Percentiles rank a stretch among this genome's conserved stretches.
Conservation (phyloP, 2,888 invertebrate genomes). For the Priocnemis perturbator region DNA sequence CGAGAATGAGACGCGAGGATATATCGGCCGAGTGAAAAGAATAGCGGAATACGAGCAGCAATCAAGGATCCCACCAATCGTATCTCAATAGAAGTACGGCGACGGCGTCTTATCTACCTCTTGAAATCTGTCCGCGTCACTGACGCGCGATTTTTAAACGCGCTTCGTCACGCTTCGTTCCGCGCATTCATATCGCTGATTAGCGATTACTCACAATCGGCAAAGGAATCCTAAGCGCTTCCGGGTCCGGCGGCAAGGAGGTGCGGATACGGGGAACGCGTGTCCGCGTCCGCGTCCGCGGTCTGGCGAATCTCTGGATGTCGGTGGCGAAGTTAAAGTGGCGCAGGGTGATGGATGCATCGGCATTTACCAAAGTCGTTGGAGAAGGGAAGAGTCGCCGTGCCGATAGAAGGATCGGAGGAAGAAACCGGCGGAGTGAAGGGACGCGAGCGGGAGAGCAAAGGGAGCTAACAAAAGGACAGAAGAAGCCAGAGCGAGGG, state of each 20-base stretch:
- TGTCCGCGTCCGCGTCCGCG: background rate
- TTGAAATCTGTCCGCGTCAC: too few relatives aligned
- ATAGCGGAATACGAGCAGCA: too few relatives aligned
- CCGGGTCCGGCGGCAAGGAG: background rate
- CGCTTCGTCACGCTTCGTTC: background rate
- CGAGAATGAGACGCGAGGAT: too few relatives aligned
- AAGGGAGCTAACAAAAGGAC: background rate
- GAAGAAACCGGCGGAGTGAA: conserved; percentile 23
- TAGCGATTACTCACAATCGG: background rate
- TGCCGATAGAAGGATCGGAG: conserved; percentile 20
- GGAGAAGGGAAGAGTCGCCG: conserved; percentile 10
- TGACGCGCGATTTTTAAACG: background rate
- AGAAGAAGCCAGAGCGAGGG: conserved; percentile 18
- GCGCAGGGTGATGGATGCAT: conserved; percentile 51
- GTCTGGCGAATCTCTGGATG: too few relatives aligned
- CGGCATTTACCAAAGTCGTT: conserved; percentile 51
- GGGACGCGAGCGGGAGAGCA: conserved; percentile 4
- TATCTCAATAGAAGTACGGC: too few relatives aligned
- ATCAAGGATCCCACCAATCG: too few relatives aligned
- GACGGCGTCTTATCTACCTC: too few relatives aligned
- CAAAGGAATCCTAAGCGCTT: background rate
- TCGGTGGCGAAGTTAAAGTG: conserved; percentile 20
- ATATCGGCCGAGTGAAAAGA: too few relatives aligned
- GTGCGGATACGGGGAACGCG: background rate
- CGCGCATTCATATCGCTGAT: too few relatives aligned